These are phyloP conservation scores for Macrotrachela quadricornifera DNA, from an alignment of 1,140 invertebrate species.

Conservation along the genomic window DNA sequence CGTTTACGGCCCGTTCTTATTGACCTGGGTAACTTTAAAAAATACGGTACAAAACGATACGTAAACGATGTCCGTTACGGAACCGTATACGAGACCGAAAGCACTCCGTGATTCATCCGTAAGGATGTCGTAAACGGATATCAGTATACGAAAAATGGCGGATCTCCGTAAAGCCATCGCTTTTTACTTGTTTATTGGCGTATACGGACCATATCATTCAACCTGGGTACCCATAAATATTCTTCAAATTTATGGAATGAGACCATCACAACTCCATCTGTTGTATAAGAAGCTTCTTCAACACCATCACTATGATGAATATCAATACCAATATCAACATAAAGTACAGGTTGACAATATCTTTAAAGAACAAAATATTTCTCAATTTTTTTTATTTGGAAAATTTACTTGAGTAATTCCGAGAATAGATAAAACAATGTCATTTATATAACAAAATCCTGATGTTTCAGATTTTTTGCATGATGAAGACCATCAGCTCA, in stretches of 20 bases:
- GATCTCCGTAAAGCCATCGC: no score
- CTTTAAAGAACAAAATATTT: conserved; percentile 31
- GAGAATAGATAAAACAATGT: conserved; percentile 91
- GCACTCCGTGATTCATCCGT: no score
- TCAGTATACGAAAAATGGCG: no score
- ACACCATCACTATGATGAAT: conserved; percentile 98
- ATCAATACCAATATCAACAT: conserved; percentile 98
- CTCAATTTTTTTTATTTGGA: not conserved
- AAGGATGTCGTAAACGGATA: no score
- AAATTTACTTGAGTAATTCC: conserved; percentile 55
- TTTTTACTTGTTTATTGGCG: no score
- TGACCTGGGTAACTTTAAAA: no score
- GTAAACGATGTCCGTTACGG: no score
- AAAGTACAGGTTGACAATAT: conserved; percentile 78
- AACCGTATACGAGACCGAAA: no score
- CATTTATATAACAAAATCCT: conserved; percentile 91
- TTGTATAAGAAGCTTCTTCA: conserved; percentile 94
- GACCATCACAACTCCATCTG: conserved; percentile 95
- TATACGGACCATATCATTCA: no score
- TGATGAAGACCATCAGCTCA: conserved; percentile 98
- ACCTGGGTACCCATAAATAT: no score
- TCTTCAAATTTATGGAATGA: conserved; percentile 98
- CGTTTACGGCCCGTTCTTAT: no score
- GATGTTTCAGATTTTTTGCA: conserved; percentile 98
- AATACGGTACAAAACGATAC: no score